phyloP scores from a whole-genome alignment of 1,140 invertebrate species.

The Aphis craccivora region DNA sequence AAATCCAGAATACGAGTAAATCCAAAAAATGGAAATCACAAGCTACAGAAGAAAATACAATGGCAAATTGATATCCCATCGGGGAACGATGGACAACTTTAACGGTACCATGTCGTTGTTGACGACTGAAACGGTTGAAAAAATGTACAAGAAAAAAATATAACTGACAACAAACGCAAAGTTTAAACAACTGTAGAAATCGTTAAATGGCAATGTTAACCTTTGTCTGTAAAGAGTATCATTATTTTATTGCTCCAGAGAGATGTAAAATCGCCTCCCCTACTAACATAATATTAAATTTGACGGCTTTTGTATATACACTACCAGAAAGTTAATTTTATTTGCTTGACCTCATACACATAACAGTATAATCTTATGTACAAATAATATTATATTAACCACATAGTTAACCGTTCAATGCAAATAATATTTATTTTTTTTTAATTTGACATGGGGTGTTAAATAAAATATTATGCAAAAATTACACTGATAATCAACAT shows the following conservation, averaged over 20 bases:
- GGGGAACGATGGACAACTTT: neutral
- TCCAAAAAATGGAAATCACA: slow-evolving; percentile 19
- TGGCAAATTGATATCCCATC: neutral
- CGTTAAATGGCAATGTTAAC: neutral
- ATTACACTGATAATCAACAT: neutral
- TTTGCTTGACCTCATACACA: neutral
- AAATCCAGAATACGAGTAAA: neutral
- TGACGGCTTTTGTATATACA: neutral
- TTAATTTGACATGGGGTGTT: neutral
- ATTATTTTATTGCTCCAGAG: slow-evolving; percentile 40
- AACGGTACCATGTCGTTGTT: neutral
- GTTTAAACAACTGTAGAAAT: slow-evolving; percentile 5
- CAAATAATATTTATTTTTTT: neutral
- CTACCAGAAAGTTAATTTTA: neutral
- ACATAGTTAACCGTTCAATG: neutral
- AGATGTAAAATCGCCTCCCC: neutral
- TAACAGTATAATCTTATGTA: neutral
- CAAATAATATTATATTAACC: neutral
- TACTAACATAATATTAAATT: neutral
- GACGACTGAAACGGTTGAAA: neutral
- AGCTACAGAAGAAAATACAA: neutral
- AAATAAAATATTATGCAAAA: neutral
- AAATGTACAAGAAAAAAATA: neutral
- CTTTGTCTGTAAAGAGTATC: neutral
- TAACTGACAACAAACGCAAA: slow-evolving; percentile 30